Base-by-base conservation (phyloP, 2,113 vertebrate species). In the Ia io region DNA sequence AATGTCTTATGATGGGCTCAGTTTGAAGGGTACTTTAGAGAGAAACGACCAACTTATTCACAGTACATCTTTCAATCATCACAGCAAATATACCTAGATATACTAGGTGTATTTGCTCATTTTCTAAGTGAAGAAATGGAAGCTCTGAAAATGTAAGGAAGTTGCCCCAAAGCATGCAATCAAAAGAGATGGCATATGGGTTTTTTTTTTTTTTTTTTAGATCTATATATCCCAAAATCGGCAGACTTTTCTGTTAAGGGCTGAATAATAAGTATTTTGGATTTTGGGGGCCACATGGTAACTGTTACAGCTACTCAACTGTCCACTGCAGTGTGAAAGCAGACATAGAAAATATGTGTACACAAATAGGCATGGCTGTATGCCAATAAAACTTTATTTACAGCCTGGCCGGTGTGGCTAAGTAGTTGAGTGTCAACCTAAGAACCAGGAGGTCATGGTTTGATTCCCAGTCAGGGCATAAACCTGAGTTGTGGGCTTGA, bases 371-470 rank as follows among this genome's bases (percentile, higher is more conserved):
- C 61, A 30, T 14, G 51, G 61, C 23, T 69, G 6, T 56, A 13
- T 42, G 70, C 17, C 67, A 82, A 76, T 70, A 74, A 95, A 88
- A 44, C 28, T 61, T 80, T 74, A 90, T 91, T 86, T 77, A 90
- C 11, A 87, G 53, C 23, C 59, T 61, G 25, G 59, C 59, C 23
- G 59, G 25, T 61, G 25, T 61, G 25, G 59, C 59, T 61, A 61
- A 61, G 59, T 61, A 1, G 23, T 28, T 61, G 59, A 61, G 59
- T 11, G 59, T 61, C 23, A 61, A 28, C 59, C 10, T 61, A 61
- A 61, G 59, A 61, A 61, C 59, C 9, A 61, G 59, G 23, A 61
- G 59, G 25, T 61, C 59, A 3, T 1, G 1, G 10, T 61, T 61
- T 61, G 59, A 61, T 11, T 61, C 25, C 25, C 4, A 0, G 25